Base-by-base conservation (phyloP, 2,888 invertebrate species). In the Amorpha juglandis region DNA sequence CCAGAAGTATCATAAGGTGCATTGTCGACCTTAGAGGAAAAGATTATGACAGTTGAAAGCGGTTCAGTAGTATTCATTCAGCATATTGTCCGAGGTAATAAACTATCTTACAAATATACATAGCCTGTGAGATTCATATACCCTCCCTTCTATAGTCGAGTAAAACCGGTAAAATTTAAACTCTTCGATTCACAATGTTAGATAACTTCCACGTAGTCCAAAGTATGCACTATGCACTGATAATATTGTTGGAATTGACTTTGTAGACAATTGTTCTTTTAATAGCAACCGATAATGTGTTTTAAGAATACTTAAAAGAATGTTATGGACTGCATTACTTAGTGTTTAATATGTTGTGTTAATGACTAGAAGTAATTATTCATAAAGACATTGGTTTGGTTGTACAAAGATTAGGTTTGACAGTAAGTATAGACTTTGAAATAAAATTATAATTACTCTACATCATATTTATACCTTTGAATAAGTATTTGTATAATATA, bases 211-310 rank as follows among this genome's bases (percentile, higher is more conserved):
- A 50, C 16, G 11, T 50, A 50, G 8, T 50, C 19, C 9, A 9
- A 50, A 50, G 50, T 50, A 50, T 19, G 16, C 50, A 8, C 1
- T 50, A 50, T 19, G 16, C 50, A 8, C 1, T 19, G 19, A 19
- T 50, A 50, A 50, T 50, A 50, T 50, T 50, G 19, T 50, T 50
- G 19, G 50, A 50, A 50, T 50, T 50, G 19, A 19, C 9, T n/a
- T 48, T n/a, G 48, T 19, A 45, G 45, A 45, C 45, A 45, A 27
- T 48, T 16, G 6, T 50, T 50, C 19, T 50, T 50, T 19, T 19
- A 50, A 19, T 50, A 50, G 19, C 16, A 50, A 19, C 0, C 1
- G 2, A 19, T 7, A 50, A 50, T 50, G 50, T 50, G 50, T 50
- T 19, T 50, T 50, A 50, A 19, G 19, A 50, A 48, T 48, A 16